These are phyloP conservation scores for Malurus melanocephalus DNA, from an alignment of 2,113 vertebrate genomes.

Conservation along the genomic window DNA sequence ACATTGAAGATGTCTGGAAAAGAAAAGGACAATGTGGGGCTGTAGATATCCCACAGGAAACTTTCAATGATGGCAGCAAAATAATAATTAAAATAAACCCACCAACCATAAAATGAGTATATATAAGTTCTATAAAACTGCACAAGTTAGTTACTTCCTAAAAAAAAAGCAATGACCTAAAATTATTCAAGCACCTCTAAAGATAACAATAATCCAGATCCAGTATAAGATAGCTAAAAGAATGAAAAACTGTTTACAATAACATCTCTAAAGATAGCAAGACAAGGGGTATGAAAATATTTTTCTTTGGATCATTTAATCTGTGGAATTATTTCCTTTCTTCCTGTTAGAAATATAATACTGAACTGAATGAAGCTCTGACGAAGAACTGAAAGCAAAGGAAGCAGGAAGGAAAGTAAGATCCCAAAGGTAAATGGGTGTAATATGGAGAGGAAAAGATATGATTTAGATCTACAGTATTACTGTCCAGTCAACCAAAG, in stretches of 20 bases:
- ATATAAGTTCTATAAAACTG: not conserved
- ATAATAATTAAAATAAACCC: not conserved
- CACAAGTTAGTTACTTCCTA: not conserved
- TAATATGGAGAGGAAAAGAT: not conserved
- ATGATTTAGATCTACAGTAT: not conserved
- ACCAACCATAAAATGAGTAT: not conserved
- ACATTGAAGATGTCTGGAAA: not conserved
- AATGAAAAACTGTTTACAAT: not conserved
- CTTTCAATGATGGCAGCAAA: not conserved
- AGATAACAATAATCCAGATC: not conserved
- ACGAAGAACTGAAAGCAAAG: slow-evolving; percentile 7
- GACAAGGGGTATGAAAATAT: slow-evolving; percentile 10
- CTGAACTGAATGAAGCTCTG: not conserved
- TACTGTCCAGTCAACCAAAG: not conserved
- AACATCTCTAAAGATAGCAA: slow-evolving; percentile 21
- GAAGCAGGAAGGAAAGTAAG: slow-evolving; percentile 3
- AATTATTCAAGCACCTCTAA: not conserved
- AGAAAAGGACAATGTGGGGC: not conserved
- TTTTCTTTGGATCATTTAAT: slow-evolving; percentile 40
- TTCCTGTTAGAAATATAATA: slow-evolving; percentile 34
- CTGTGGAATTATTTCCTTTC: slow-evolving; percentile 31
- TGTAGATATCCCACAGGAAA: not conserved
- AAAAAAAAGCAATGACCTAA: not conserved
- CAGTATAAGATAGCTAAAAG: not conserved
- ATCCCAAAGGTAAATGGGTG: not conserved